A percentile compares a stretch with the other conserved stretches of the same genome.
Conservation (phyloP, 2,113 vertebrate species). For the Spheniscus mendiculus region DNA sequence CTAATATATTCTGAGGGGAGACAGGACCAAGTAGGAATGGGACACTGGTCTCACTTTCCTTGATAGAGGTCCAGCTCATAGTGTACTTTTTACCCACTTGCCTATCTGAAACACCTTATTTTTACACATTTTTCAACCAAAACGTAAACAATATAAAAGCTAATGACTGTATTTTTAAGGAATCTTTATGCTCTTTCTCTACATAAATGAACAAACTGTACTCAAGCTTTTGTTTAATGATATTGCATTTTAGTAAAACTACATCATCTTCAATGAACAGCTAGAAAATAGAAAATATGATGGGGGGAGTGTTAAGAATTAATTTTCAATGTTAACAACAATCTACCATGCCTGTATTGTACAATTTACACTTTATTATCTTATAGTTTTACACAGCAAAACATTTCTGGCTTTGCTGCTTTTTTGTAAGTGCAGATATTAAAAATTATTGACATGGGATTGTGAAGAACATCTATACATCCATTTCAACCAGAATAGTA, state of each 20-base stretch:
- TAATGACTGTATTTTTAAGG: neutral
- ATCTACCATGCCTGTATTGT: neutral
- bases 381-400: neutral
- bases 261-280: neutral
- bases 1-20: neutral
- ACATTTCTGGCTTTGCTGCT: neutral
- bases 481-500: neutral
- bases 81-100: neutral
- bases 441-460: neutral
- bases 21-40: neutral
- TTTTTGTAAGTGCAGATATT: neutral
- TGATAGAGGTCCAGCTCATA: neutral
- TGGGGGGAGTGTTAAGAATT: fast-evolving
- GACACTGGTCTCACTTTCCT: neutral
- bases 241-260: neutral
- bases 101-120: neutral
- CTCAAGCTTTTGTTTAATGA: neutral
- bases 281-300: neutral
- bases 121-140: neutral
- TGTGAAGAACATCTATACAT: neutral
- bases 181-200: neutral
- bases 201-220: neutral
- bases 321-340: neutral
- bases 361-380: neutral
- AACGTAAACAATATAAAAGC: neutral